phyloP scores from a whole-genome alignment of 2,113 vertebrate species.

The Dendrocopos noguchii region DNA sequence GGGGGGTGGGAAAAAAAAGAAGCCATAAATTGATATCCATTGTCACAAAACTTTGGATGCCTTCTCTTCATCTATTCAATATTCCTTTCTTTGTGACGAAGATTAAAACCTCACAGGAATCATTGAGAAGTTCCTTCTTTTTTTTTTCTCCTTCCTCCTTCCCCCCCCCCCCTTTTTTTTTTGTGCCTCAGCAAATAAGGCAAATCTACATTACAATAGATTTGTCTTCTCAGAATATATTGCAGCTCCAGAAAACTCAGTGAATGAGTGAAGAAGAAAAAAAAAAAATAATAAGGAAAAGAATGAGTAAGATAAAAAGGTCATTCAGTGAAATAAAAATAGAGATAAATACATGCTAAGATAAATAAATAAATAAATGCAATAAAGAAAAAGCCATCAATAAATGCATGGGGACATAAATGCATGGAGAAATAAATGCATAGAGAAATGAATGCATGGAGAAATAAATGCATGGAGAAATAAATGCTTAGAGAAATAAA shows the following conservation, averaged over 20 bases:
- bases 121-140: slow-evolving; percentile 50
- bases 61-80: slow-evolving; percentile 63
- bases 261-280: background rate
- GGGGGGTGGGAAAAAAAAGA: slow-evolving; percentile 45
- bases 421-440: too few species aligned
- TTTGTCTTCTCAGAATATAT: slow-evolving; percentile 68
- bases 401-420: too few species aligned
- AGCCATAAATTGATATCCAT: slow-evolving; percentile 44
- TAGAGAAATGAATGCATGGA: too few species aligned
- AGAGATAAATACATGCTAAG: too few species aligned
- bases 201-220: slow-evolving; percentile 76
- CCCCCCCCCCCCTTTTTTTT: background rate
- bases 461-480: too few species aligned
- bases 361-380: too few species aligned
- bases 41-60: slow-evolving; percentile 63
- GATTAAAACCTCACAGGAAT: slow-evolving; percentile 54
- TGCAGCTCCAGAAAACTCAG: slow-evolving; percentile 65
- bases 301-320: slow-evolving; percentile 49
- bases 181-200: slow-evolving; percentile 73
- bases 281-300: too few species aligned
- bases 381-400: too few species aligned
- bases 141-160: background rate
- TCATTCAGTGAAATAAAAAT: slow-evolving; percentile 65
- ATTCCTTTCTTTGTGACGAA: slow-evolving; percentile 58
- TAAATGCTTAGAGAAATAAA: too few species aligned